Base-by-base conservation (phyloP, 2,888 invertebrate species). In the Xestia ashworthii region DNA sequence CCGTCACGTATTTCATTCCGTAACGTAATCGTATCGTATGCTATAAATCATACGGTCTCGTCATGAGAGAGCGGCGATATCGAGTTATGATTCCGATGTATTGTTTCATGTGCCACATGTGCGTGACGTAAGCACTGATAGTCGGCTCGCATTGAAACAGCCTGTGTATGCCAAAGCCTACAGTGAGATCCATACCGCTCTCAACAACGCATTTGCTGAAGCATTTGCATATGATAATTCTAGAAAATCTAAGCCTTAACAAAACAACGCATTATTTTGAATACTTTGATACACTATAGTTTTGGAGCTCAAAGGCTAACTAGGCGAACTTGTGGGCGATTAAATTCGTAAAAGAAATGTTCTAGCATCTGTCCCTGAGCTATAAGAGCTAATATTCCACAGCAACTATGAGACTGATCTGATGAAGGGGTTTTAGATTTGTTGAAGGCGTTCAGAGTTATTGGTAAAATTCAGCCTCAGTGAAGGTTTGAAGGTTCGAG, bases 61-160 rank as follows among this genome's bases (percentile, higher is more conserved):
- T 71, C 72, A 67, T 60, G 72, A n/a, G 84, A 53, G 72, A 71
- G 12, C 66, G 4, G 22, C 16, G 58, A 74, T 81, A 83, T 72
- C 82, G 81, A 41, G 66, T 66, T 81, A 84, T 70, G 85, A 62
- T 77, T 74, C 65, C 65, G 65, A n/a, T 46, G 68, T 46, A 83
- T 81, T 84, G 81, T 83, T 64, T 71, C 85, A 69, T 44, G 62
- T 50, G 50, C 50, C 19, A 19, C 50, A 50, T 50, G 50, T 60
- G 55, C 55, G n/a, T 81, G 81, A 71, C 81, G 50, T 68, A 66
- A 68, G 32, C 82, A 64, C 69, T 25, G 76, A 76, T 80, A 53
- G 60, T 70, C 46, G 60, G 60, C 70, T 60, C 44, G 44, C 41
- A 84, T 74, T 74, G 50, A 74, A 87, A 73, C 44, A 46, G 55